These are phyloP conservation scores for Oreotrochilus melanogaster DNA, from an alignment of 2,113 vertebrate genomes.

Conservation along the genomic window DNA sequence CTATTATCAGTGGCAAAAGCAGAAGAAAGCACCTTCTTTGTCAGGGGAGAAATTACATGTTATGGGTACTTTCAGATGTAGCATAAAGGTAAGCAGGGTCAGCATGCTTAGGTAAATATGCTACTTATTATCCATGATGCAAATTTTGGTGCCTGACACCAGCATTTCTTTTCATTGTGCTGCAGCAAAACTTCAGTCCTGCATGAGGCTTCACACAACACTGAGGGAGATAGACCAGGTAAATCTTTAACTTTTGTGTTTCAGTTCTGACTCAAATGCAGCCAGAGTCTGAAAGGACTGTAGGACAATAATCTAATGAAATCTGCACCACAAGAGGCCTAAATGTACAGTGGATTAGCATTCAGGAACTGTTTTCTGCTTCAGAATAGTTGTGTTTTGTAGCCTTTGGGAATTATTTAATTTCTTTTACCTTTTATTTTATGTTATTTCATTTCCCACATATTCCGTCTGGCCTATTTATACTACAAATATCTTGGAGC, in stretches of 20 bases:
- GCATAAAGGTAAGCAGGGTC: neutral
- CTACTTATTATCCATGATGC: neutral
- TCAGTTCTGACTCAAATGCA: neutral
- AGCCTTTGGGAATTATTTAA: neutral
- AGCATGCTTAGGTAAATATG: neutral
- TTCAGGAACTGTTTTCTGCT: neutral
- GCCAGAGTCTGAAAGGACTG: neutral
- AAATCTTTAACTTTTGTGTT: neutral
- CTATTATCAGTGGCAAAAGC: neutral
- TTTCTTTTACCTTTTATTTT: neutral
- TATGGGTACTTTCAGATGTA: neutral
- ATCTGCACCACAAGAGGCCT: neutral
- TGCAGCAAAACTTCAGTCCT: neutral
- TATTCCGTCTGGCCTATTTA: neutral
- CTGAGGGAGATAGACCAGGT: neutral
- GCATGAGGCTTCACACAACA: accelerated
- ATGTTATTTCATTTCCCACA: neutral
- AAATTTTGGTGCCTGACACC: neutral
- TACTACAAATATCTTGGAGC: neutral
- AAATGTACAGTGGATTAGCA: neutral
- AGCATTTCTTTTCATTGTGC: neutral
- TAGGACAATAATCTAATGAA: neutral
- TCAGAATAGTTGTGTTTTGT: neutral
- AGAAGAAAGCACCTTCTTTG: neutral
- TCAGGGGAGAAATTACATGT: neutral